These are phyloP conservation scores for Phasianus colchicus DNA, from an alignment of 2,113 vertebrate species.

Conservation along the genomic window DNA sequence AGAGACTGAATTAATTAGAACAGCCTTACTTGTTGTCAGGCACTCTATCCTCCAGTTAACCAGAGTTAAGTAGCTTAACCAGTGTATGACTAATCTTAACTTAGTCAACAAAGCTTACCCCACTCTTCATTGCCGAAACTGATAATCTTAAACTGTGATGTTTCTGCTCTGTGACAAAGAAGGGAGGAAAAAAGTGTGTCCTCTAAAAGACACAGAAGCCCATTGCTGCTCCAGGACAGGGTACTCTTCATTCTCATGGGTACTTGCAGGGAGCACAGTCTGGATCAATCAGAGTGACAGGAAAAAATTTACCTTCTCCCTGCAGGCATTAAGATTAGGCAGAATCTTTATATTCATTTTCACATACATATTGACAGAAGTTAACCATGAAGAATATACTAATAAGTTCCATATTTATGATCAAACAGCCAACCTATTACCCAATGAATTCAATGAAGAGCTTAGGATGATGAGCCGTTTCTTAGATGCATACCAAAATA, in stretches of 20 bases:
- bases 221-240: not conserved
- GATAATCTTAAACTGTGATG: not conserved
- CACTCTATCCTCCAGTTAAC: too few relatives aligned
- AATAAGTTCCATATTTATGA: not conserved
- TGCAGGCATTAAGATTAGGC: not conserved
- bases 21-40: too few relatives aligned
- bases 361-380: not conserved
- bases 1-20: not conserved
- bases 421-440: not conserved
- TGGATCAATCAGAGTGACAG: not conserved
- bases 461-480: not conserved
- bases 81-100: not conserved
- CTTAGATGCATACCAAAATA: not conserved
- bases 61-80: not conserved
- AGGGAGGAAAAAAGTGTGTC: accelerated
- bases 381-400: not conserved
- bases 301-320: not conserved
- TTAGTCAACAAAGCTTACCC: not conserved
- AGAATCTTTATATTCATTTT: not conserved
- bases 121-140: not conserved
- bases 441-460: not conserved
- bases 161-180: not conserved
- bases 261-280: not conserved
- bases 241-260: not conserved
- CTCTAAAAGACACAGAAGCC: not conserved